Evolutionary conservation across 1,140 invertebrate genomes (phyloP), one percentile per base, ranked within the genome.

Genomic region (Cheumatopsyche charites): DNA sequence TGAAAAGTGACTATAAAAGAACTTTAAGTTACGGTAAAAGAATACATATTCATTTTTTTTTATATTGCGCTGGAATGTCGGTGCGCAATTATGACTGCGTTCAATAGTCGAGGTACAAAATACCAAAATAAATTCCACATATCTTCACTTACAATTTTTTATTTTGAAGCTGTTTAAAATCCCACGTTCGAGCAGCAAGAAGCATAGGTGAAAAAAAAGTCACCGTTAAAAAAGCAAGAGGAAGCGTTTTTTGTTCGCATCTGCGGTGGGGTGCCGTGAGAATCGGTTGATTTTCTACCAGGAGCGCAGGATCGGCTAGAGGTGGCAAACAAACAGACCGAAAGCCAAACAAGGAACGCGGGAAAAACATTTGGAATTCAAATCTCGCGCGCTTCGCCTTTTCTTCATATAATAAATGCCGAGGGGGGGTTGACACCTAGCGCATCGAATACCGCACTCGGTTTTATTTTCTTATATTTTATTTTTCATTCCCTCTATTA

Each of bases 301-400:
- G 29, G 29, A 36, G 29, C 29, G 9, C 29, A 36, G 29, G 29
- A 36, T 36, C 29, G 73, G 26, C 42, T 41, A 55, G 43, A 23
- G 17, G 26, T 47, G 62, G 52, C 43, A 82, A 77, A 78, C 80
- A 82, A 83, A 83, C 79, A 80, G 78, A 77, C 67, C 78, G 80
- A 81, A 82, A 82, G 83, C 81, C 80, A 82, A 79, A 81, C 80
- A 83, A 79, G 79, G 72, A 70, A 42, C 43, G 45, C 77, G 79
- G 70, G 75, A 83, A 7, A 23, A 19, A 23, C 55, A 58, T 85
- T 85, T 84, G 83, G 81, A 78, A 85, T 83, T 85, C 83, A 84
- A 85, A 85, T 85, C 29, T 36, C 81, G 79, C 79, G 82, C 70
- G 75, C 80, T 77, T 78, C 79, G 80, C 81, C 80, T 82, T 76